Conservation (phyloP, 2,888 invertebrate species). For the Listrodromus nycthemerus region DNA sequence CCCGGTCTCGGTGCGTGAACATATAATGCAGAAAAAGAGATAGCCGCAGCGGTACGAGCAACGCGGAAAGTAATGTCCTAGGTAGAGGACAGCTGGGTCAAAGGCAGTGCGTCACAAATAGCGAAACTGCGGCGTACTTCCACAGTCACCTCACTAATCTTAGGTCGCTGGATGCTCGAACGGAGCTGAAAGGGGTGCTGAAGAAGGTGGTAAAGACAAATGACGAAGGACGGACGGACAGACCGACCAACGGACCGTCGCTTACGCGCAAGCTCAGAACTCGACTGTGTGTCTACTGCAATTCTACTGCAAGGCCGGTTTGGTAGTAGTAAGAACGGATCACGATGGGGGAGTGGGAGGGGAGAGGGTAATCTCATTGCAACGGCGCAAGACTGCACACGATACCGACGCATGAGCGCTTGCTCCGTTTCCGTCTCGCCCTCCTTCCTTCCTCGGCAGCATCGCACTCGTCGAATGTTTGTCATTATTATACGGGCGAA, state of each 20-base stretch:
- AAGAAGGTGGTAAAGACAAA: slow-evolving; percentile 19
- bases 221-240: slow-evolving; percentile 7
- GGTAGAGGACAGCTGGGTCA: slow-evolving; percentile 79
- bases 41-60: slow-evolving; percentile 45
- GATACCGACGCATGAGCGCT: slow-evolving; percentile 25
- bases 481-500: slow-evolving; percentile 35
- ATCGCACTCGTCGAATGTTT: slow-evolving; percentile 31
- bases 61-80: slow-evolving; percentile 75
- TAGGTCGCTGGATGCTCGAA: slow-evolving; percentile 5
- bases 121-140: slow-evolving; percentile 63
- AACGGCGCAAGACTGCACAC: slow-evolving; percentile 42
- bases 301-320: not conserved
- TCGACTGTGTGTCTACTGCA: not conserved
- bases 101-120: slow-evolving; percentile 72
- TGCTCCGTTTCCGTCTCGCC: not conserved
- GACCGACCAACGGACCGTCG: not conserved
- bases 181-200: not conserved
- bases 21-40: slow-evolving; percentile 8
- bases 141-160: slow-evolving; percentile 17
- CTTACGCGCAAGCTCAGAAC: slow-evolving; percentile 8
- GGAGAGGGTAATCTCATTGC: slow-evolving; percentile 3
- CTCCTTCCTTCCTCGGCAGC: not conserved
- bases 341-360: slow-evolving; percentile 7
- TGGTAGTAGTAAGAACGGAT: slow-evolving; percentile 21
- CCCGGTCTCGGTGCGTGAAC: not conserved